Percentiles rank a stretch among this genome's conserved stretches.
Evolutionary conservation across 2,113 vertebrate genomes (phyloP).

Genomic region (Panthera leo): DNA sequence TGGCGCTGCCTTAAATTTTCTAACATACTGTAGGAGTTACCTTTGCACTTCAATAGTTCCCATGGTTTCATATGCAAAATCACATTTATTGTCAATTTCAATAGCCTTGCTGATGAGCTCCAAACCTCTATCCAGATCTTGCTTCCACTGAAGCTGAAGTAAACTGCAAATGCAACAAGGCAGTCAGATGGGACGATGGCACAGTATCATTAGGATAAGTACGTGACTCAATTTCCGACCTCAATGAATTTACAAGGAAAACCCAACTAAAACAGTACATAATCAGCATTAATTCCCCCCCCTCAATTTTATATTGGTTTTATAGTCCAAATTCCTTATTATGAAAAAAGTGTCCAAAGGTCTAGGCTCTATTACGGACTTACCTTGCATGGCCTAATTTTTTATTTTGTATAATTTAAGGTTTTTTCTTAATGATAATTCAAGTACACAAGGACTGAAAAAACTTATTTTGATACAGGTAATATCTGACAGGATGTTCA

Average conservation of each 20-base stretch:
- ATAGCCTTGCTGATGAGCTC: slow-evolving; percentile 99
- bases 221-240: background rate
- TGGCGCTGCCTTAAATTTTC: background rate
- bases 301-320: background rate
- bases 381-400: background rate
- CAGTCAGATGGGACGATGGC: background rate
- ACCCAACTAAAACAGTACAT: background rate
- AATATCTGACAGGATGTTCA: slow-evolving; percentile 30
- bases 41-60: slow-evolving; percentile 99
- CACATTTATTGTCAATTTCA: slow-evolving; percentile 99
- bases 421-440: slow-evolving; percentile 1
- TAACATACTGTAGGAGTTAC: slow-evolving; percentile 81
- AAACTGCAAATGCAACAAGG: slow-evolving; percentile 86
- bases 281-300: background rate
- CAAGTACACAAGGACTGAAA: background rate
- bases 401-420: slow-evolving; percentile 37
- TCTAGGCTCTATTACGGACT: background rate
- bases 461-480: slow-evolving; percentile 15
- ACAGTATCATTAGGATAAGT: background rate
- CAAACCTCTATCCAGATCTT: slow-evolving; percentile 96
- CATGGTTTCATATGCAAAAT: slow-evolving; percentile 99
- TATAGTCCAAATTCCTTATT: background rate
- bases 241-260: background rate
- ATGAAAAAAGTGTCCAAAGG: background rate
- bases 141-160: slow-evolving; percentile 99